Conservation (phyloP, 2,888 invertebrate genomes). For the Andrena hattorfiana region DNA sequence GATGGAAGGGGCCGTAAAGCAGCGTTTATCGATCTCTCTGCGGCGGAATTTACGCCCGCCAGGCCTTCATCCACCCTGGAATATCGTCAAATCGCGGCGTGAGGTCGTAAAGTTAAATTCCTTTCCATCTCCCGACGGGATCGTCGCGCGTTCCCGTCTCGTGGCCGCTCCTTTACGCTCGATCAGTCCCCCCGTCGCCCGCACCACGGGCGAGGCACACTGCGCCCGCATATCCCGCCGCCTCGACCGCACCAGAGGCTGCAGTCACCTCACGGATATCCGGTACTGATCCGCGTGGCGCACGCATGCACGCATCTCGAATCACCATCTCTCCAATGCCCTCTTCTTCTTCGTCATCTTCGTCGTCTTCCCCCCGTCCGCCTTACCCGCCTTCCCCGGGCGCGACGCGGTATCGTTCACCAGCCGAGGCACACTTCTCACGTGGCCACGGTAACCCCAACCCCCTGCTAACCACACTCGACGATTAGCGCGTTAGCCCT, state of each 20-base stretch:
- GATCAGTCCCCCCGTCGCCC: background rate
- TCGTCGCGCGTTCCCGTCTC: constrained; percentile 17
- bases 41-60: constrained; percentile 37
- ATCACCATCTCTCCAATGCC: constrained; percentile 55
- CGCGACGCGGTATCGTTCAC: constrained; percentile 8
- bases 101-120: constrained; percentile 55
- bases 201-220: constrained; percentile 58
- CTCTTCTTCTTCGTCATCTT: background rate
- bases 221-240: constrained; percentile 79
- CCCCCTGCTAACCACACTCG: background rate
- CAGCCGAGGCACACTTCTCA: constrained; percentile 17
- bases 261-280: constrained; percentile 82
- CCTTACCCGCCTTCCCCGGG: background rate
- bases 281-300: constrained; percentile 74
- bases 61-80: constrained; percentile 17
- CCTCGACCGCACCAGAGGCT: constrained; percentile 26
- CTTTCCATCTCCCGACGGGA: constrained; percentile 21
- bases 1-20: constrained; percentile 38
- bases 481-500: background rate
- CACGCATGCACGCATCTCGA: constrained; percentile 58
- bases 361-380: background rate
- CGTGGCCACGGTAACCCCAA: constrained; percentile 14
- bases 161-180: constrained; percentile 11
- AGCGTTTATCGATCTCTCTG: constrained; percentile 53
- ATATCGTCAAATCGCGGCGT: constrained; percentile 49